Conservation (phyloP, 2,797 vertebrate genomes). For the Erethizon dorsatum region DNA sequence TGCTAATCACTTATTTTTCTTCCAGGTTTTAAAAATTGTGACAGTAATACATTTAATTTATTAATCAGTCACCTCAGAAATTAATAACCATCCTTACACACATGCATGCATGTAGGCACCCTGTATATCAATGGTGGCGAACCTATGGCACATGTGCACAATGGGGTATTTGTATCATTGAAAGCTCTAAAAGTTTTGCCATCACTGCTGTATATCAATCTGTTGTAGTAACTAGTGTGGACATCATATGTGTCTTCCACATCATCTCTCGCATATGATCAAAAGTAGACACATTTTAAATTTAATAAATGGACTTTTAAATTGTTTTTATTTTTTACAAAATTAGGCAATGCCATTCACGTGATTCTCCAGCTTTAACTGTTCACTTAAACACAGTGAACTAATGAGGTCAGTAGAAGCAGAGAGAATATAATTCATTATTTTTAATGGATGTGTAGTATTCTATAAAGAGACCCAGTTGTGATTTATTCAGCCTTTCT, state of each 20-base stretch:
- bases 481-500: constrained; percentile 42
- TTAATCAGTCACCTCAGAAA: neutral
- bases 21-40: neutral
- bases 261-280: constrained; percentile 5
- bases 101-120: neutral
- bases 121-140: neutral
- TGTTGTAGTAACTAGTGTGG: neutral
- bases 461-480: neutral
- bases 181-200: neutral
- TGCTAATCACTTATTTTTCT: constrained; percentile 42
- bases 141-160: neutral
- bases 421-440: neutral
- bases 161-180: neutral
- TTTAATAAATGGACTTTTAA: neutral
- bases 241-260: neutral
- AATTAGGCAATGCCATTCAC: constrained; percentile 13
- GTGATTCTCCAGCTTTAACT: constrained; percentile 13
- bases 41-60: constrained; percentile 29
- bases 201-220: neutral
- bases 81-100: neutral
- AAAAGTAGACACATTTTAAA: constrained; percentile 5
- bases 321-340: neutral
- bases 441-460: constrained; percentile 31
- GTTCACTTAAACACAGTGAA: constrained; percentile 14
- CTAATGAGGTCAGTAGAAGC: neutral